phyloP scores from a whole-genome alignment of 2,888 invertebrate genomes.

The Dynastes maya region DNA sequence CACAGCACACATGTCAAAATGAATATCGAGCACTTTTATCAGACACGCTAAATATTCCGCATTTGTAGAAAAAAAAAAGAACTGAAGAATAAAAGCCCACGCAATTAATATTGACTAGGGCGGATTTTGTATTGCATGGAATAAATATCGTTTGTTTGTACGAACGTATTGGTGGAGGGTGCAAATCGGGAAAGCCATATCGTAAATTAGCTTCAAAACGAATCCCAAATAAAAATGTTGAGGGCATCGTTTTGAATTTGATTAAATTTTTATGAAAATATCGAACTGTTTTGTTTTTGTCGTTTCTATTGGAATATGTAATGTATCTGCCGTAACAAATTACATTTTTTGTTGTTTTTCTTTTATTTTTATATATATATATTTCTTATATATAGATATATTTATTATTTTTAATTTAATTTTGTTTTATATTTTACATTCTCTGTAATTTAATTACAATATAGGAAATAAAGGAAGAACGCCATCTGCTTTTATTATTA shows the following conservation, averaged over 20 bases:
- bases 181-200: constrained; percentile 5
- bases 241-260: not conserved
- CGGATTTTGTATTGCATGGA: constrained; percentile 3
- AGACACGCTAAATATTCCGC: constrained; percentile 25
- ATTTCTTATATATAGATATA: no score
- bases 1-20: constrained; percentile 25
- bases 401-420: no score
- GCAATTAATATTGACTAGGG: constrained; percentile 24
- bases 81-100: constrained; percentile 16
- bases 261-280: not conserved
- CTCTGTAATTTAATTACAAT: no score
- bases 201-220: constrained; percentile 5
- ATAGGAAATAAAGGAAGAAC: no score
- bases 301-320: no score
- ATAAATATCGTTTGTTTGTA: constrained; percentile 6
- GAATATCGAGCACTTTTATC: constrained; percentile 32
- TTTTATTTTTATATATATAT: no score
- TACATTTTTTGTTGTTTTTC: no score
- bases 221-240: not conserved
- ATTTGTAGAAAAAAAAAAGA: constrained; percentile 13
- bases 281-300: no score
- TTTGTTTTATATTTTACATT: no score
- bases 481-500: no score
- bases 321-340: no score
- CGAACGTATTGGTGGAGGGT: no score